phyloP scores from a whole-genome alignment of 2,797 vertebrate genomes.

The Vespertilio murinus region DNA sequence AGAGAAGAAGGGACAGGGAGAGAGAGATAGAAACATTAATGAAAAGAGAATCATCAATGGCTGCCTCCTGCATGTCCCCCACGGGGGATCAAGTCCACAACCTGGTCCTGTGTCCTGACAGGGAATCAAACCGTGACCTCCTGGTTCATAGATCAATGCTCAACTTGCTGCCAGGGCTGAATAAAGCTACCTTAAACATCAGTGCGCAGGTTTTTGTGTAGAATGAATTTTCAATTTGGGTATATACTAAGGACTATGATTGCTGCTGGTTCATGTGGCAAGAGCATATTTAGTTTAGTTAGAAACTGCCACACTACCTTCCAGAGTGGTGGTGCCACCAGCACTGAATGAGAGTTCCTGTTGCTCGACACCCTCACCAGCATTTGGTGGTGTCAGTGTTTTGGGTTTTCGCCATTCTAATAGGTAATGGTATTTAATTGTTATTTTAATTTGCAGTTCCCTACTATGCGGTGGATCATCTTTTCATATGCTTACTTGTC shows the following conservation, averaged over 20 bases:
- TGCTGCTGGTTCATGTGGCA: background rate
- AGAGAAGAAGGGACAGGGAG: too few relatives aligned
- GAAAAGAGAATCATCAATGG: too few relatives aligned
- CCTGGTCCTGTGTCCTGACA: too few relatives aligned
- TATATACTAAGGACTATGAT: background rate
- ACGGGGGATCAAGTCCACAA: too few relatives aligned
- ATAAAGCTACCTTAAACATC: background rate
- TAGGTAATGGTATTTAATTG: background rate
- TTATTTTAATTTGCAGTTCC: background rate
- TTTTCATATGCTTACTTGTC: slow-evolving; percentile 1
- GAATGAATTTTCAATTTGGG: background rate
- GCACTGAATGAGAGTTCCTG: background rate
- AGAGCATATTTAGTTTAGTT: background rate
- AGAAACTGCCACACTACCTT: background rate
- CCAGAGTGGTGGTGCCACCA: background rate
- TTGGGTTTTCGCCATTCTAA: background rate
- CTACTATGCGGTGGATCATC: background rate
- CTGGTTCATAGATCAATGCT: too few relatives aligned
- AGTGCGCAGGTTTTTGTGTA: background rate
- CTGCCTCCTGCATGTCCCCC: too few relatives aligned
- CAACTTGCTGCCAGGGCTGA: background rate
- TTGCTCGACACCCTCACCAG: background rate
- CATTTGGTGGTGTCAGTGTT: background rate
- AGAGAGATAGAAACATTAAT: too few relatives aligned
- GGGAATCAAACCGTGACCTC: too few relatives aligned